These are phyloP conservation scores for Columba livia DNA, from an alignment of 2,113 vertebrate genomes.

Conservation along the genomic window DNA sequence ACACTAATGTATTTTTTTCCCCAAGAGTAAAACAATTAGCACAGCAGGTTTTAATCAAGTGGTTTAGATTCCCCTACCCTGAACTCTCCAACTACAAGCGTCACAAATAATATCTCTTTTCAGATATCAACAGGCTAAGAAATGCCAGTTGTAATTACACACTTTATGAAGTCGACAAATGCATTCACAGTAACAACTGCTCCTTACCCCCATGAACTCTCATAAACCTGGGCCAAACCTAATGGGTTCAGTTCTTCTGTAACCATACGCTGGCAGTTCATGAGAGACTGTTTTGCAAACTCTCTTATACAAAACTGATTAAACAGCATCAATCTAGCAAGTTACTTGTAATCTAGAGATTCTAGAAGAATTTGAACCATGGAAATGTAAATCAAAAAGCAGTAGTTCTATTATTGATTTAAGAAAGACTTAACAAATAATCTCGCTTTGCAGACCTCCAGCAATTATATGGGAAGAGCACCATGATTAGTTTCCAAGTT, in stretches of 20 bases:
- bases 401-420: neutral
- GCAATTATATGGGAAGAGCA: neutral
- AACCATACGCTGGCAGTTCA: neutral
- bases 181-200: neutral
- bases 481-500: neutral
- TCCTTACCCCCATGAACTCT: neutral
- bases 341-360: neutral
- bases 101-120: constrained; percentile 19
- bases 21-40: constrained; percentile 21
- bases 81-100: neutral
- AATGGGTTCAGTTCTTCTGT: neutral
- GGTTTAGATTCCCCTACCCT: neutral
- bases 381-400: neutral
- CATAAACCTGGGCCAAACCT: constrained; percentile 1
- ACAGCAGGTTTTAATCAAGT: constrained; percentile 56
- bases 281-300: neutral
- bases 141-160: constrained; percentile 22
- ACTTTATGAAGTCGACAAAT: constrained; percentile 22
- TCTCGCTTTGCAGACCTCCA: neutral
- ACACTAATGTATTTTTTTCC: neutral
- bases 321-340: neutral
- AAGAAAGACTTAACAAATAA: neutral
- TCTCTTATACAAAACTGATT: neutral
- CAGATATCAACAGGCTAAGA: constrained; percentile 26
- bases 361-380: neutral